These are phyloP conservation scores for Holothuria leucospilota DNA, from an alignment of 53 echinoderm and acorn worm species.

Conservation along the genomic window DNA sequence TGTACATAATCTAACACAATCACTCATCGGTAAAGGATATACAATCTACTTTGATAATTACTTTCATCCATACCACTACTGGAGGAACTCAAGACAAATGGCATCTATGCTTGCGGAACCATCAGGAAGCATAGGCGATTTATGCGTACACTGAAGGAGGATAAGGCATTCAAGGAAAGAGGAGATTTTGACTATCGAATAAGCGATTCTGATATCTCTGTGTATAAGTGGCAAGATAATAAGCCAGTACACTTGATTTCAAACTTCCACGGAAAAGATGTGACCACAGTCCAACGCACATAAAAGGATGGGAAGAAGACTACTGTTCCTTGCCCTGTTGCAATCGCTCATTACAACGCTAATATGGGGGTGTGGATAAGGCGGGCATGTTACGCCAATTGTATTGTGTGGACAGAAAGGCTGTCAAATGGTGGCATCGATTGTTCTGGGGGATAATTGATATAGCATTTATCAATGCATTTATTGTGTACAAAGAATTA, in stretches of 20 bases:
- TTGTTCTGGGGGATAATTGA: background rate
- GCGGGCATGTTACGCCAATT: slow-evolving; percentile 39
- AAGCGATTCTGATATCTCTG: slow-evolving; percentile 24
- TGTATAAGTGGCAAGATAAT: slow-evolving; percentile 47
- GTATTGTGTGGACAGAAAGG: slow-evolving; percentile 29
- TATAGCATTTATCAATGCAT: slow-evolving; percentile 12
- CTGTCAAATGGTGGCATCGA: no score
- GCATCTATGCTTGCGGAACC: slow-evolving; percentile 18
- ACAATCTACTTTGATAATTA: slow-evolving; percentile 43
- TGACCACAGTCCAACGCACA: slow-evolving; percentile 27
- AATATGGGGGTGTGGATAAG: slow-evolving; percentile 51
- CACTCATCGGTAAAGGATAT: slow-evolving; percentile 42
- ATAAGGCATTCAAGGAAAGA: slow-evolving; percentile 23
- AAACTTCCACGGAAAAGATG: slow-evolving; percentile 47
- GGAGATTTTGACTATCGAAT: slow-evolving; percentile 34
- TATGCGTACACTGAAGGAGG: slow-evolving; percentile 22
- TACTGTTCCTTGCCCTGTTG: slow-evolving; percentile 10
- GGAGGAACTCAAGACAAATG: slow-evolving; percentile 32
- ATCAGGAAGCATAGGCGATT: slow-evolving; percentile 4
- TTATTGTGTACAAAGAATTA: background rate
- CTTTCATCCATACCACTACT: slow-evolving; percentile 33
- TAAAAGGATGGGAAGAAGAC: slow-evolving; percentile 48
- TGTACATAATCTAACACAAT: slow-evolving; percentile 39
- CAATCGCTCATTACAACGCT: slow-evolving; percentile 36
- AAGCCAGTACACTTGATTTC: slow-evolving; percentile 31